Evolutionary conservation across 2,113 vertebrate genomes (phyloP).

Genomic region (Amblyornis subalaris): DNA sequence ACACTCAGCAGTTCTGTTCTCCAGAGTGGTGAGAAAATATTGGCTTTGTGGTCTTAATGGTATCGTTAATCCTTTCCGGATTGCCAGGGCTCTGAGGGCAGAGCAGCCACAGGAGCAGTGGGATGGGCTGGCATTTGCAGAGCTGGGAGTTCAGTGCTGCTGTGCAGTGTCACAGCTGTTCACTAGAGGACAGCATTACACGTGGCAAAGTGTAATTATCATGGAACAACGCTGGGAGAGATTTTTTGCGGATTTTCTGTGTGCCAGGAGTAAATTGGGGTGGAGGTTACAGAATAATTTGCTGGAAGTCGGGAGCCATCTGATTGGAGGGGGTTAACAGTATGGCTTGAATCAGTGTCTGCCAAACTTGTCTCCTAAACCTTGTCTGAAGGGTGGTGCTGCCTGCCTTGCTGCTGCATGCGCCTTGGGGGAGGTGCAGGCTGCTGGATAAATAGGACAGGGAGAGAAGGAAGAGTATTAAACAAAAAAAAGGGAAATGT

Average conservation of each 20-base stretch:
- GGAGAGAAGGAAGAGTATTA: background rate
- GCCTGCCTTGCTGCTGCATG: background rate
- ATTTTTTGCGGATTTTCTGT: fast-evolving
- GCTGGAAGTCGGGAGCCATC: background rate
- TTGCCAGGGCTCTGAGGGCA: background rate
- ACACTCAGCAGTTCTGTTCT: background rate
- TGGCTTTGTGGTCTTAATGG: background rate
- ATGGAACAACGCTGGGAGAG: background rate
- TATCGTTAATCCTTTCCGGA: background rate
- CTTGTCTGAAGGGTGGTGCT: background rate
- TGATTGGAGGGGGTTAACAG: background rate
- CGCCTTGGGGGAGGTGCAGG: fast-evolving
- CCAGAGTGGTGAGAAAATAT: background rate
- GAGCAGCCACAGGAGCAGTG: background rate
- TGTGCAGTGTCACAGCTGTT: background rate
- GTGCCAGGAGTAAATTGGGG: background rate
- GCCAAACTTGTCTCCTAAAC: background rate
- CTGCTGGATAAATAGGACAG: background rate
- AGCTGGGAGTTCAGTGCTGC: background rate
- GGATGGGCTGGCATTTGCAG: background rate
- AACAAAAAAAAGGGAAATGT: background rate
- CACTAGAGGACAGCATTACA: constrained; percentile 54
- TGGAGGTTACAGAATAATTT: background rate
- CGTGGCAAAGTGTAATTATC: background rate
- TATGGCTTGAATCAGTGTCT: background rate